These are phyloP conservation scores for Pangasianodon hypophthalmus DNA, from an alignment of 2,113 vertebrate species.

Conservation along the genomic window DNA sequence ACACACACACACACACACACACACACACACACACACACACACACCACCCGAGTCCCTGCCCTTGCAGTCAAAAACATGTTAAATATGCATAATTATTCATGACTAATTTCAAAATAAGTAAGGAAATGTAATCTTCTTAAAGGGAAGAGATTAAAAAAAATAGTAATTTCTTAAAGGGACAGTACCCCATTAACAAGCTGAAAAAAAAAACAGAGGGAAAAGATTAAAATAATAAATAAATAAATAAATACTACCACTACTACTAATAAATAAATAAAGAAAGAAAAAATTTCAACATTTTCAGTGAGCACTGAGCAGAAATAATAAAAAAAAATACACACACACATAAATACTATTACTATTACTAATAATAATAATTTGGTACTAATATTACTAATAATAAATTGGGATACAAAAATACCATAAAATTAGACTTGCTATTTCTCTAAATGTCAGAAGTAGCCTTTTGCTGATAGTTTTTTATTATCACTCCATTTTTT, in stretches of 20 bases:
- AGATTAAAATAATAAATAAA: background rate
- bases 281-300: too few relatives aligned
- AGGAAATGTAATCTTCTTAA: background rate
- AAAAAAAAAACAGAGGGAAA: background rate
- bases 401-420: background rate
- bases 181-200: background rate
- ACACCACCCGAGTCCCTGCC: background rate
- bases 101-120: background rate
- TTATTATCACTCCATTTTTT: background rate
- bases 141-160: background rate
- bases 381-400: background rate
- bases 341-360: background rate
- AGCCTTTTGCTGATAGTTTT: background rate
- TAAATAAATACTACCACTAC: too few relatives aligned
- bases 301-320: too few relatives aligned
- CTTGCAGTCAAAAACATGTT: background rate
- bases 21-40: slow-evolving; percentile 37
- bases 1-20: slow-evolving; percentile 38
- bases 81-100: background rate
- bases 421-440: background rate
- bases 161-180: background rate
- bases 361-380: background rate
- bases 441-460: background rate
- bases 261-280: background rate
- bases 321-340: too few relatives aligned